Evolutionary conservation across 2,888 invertebrate species (phyloP).

Genomic region (Aphodius granarius): DNA sequence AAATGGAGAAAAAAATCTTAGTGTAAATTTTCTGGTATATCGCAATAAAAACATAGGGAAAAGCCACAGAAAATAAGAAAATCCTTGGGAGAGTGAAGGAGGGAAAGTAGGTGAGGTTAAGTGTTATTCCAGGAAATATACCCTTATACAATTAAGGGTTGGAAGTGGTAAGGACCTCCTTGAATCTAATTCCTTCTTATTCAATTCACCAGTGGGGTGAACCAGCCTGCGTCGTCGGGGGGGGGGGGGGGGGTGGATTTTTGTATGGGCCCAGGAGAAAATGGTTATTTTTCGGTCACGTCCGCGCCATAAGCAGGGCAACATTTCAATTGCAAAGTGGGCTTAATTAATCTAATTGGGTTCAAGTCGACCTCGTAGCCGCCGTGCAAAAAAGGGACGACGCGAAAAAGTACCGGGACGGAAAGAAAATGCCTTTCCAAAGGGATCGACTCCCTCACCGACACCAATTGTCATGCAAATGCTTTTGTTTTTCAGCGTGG

Average conservation of each 20-base stretch:
- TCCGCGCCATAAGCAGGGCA: constrained; percentile 5
- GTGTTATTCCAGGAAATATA: not conserved
- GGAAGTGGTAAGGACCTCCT: not conserved
- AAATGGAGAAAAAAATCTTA: not conserved
- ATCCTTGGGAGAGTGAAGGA: not conserved
- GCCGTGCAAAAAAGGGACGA: not conserved
- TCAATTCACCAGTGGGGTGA: constrained; percentile 3
- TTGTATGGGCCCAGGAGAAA: not conserved
- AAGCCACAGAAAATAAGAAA: not conserved
- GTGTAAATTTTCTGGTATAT: not conserved
- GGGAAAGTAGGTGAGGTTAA: not conserved
- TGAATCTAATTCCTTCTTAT: constrained; percentile 7
- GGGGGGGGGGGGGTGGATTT: not conserved
- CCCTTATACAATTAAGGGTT: not conserved
- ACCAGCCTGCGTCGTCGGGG: not conserved
- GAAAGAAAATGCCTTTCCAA: not conserved
- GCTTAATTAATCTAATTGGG: constrained; percentile 17
- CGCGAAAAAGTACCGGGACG: constrained; percentile 1
- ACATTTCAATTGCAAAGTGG: constrained; percentile 16
- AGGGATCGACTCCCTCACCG: not conserved
- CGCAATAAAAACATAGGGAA: not conserved
- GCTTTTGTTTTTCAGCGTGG: constrained; percentile 19
- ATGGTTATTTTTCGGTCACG: constrained; percentile 17
- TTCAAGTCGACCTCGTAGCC: constrained; percentile 1
- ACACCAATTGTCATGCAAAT: constrained; percentile 21